Percentiles rank a stretch among this genome's conserved stretches.
phyloP scores from a whole-genome alignment of 2,888 invertebrate species.

The Nyleta sp. region DNA sequence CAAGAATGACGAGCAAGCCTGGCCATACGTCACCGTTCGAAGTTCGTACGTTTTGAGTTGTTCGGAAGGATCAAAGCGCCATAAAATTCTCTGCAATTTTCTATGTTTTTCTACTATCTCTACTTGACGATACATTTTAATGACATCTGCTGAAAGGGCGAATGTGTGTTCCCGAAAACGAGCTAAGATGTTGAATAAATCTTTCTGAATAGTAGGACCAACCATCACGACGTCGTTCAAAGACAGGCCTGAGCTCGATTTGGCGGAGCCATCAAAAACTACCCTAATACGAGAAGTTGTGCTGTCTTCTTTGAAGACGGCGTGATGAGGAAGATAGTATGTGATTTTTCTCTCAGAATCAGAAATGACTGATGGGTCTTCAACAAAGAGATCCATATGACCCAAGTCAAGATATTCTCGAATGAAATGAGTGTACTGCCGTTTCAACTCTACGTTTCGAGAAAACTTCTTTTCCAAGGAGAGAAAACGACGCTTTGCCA shows the following conservation, averaged over 20 bases:
- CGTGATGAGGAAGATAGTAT: constrained; percentile 73
- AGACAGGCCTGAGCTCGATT: constrained; percentile 66
- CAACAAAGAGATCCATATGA: constrained; percentile 56
- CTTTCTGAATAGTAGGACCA: constrained; percentile 70
- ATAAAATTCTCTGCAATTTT: constrained; percentile 70
- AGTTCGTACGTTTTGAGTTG: constrained; percentile 45
- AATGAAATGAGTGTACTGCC: constrained; percentile 21
- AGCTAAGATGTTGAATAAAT: constrained; percentile 67
- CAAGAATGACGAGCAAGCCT: constrained; percentile 30
- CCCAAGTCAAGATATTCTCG: constrained; percentile 59
- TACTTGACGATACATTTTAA: constrained; percentile 71
- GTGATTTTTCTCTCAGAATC: background rate
- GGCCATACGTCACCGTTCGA: constrained; percentile 45
- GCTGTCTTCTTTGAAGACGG: constrained; percentile 68
- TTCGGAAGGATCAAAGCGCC: constrained; percentile 60
- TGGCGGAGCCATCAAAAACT: constrained; percentile 74
- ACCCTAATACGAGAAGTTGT: constrained; percentile 71
- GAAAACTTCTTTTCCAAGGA: constrained; percentile 25
- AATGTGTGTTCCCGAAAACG: constrained; percentile 67
- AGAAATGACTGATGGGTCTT: background rate
- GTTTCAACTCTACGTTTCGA: constrained; percentile 11
- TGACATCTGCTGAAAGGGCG: constrained; percentile 67
- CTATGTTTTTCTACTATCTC: constrained; percentile 41
- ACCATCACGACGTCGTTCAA: constrained; percentile 70
- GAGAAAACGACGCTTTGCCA: constrained; percentile 25